Evolutionary conservation across 2,888 invertebrate species (phyloP).

Genomic region (Lamellibrachia columna): DNA sequence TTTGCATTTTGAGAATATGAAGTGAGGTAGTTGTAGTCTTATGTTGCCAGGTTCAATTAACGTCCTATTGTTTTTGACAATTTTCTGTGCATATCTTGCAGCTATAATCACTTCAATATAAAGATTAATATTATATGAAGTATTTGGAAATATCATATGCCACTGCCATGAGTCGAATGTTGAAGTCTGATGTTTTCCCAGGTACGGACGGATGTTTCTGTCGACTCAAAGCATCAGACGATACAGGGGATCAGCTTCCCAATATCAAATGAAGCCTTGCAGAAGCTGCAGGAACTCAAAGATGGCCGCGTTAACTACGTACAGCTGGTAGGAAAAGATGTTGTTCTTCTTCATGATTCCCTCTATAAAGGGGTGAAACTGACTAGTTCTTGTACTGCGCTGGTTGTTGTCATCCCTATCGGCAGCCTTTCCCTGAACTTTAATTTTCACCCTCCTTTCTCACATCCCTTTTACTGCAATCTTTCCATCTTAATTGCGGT

Average conservation of each 20-base stretch:
- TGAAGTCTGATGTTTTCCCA: constrained; percentile 35
- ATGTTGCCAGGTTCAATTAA: no score
- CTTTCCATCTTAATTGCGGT: no score
- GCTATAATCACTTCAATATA: neutral
- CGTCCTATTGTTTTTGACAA: neutral
- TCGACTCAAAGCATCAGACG: constrained; percentile 75
- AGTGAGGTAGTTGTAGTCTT: neutral
- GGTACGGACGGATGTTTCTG: constrained; percentile 71
- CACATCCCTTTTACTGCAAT: no score
- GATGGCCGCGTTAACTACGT: constrained; percentile 85
- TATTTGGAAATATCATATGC: neutral
- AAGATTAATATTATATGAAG: neutral
- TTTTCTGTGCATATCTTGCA: neutral
- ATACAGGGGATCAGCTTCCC: constrained; percentile 90
- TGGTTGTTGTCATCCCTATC: no score
- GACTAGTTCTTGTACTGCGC: no score
- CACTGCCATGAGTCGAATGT: neutral
- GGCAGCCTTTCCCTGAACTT: no score
- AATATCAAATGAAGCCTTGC: constrained; percentile 80
- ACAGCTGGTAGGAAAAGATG: constrained; percentile 75
- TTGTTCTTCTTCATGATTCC: no score
- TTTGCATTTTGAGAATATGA: neutral
- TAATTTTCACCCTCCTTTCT: no score
- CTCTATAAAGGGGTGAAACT: no score
- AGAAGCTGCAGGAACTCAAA: constrained; percentile 79